Conservation (phyloP, 1,140 invertebrate species). For the Pseudomyrmex sp. region DNA sequence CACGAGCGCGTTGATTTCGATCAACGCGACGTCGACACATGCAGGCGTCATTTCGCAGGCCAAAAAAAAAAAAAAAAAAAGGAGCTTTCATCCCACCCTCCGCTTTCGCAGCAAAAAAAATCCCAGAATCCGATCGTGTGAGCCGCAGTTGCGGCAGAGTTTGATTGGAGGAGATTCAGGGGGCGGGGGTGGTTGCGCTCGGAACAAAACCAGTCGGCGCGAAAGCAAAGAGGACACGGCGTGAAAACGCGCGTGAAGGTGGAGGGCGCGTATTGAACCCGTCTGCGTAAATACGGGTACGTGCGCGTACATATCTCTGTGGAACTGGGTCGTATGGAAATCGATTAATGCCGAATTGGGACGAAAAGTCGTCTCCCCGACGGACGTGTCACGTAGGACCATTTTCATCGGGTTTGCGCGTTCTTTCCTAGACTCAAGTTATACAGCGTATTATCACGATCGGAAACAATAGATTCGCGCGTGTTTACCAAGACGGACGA, state of each 20-base stretch:
- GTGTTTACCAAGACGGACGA: background rate
- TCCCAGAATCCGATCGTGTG: conserved; percentile 37
- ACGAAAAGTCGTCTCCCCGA: conserved; percentile 67
- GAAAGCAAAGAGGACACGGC: background rate
- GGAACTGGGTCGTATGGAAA: conserved; percentile 39
- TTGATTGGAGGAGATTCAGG: conserved; percentile 47
- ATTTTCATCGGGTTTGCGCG: background rate
- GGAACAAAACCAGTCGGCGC: background rate
- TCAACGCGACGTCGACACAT: background rate
- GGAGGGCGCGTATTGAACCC: background rate
- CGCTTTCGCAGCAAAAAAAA: conserved; percentile 11
- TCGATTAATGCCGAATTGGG: conserved; percentile 70
- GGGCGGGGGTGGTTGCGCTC: background rate
- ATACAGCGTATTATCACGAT: background rate
- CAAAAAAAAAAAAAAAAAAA: conserved; percentile 8
- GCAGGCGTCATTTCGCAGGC: conserved; percentile 19
- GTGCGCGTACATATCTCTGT: conserved; percentile 40
- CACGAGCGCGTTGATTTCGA: background rate
- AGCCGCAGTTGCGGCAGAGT: conserved; percentile 36
- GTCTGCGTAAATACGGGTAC: conserved; percentile 46
- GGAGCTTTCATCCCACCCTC: background rate
- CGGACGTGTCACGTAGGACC: conserved; percentile 53
- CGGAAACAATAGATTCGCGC: background rate
- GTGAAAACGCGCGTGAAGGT: too few species aligned
- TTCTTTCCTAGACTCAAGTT: conserved; percentile 5